Base-by-base conservation (phyloP, 2,113 vertebrate species). In the Rousettus leschenaultii region DNA sequence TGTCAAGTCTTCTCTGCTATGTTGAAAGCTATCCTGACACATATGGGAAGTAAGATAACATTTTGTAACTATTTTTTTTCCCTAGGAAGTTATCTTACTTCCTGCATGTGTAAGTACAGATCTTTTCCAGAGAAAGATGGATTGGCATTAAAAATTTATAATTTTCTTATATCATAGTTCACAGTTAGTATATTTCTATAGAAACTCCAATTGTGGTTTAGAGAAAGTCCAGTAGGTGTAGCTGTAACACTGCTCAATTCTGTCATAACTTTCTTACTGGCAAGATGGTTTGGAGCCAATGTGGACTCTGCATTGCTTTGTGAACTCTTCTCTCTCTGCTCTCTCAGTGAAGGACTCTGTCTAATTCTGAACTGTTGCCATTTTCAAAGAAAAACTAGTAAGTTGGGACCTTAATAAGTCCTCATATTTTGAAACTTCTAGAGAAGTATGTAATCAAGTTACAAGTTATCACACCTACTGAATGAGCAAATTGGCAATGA, bases 171-270 rank as follows among this genome's bases (percentile, higher is more conserved):
- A 43, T 2, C 7, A 40, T 33, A 19, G 3, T 10, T 21, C 40
- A 38, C 19, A 28, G 2, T 82, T 28, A 13, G 8, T 9, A 0
- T 28, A 24, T 15, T 85, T 82, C 15, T 88, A 24, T 35, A 65
- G 48, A 82, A 90, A 91, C 19, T 51, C n/a, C 68, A 53, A 0
- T 12, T 94, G 90, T 94, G 40, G 33, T 92, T 92, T 51, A 61
- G 45, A 11, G 0, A 78, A 55, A 6, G 2, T 22, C 97, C 97
- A 91, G 91, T 28, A 98, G 97, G 83, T 96, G 97, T 28, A 33
- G 97, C 88, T 95, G 8, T 75, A 61, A 71, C 74, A 91, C 94
- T 7, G 28, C 35, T 33, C 15, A 55, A 66, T 45, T 77, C 43
- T 48, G 24, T 38, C 15, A 11, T 7, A 6, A 11, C 16, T 65